Evolutionary conservation across 2,797 vertebrate species (phyloP), one percentile per base, ranked within the genome.

Genomic region (Gymnothorax reevesii): DNA sequence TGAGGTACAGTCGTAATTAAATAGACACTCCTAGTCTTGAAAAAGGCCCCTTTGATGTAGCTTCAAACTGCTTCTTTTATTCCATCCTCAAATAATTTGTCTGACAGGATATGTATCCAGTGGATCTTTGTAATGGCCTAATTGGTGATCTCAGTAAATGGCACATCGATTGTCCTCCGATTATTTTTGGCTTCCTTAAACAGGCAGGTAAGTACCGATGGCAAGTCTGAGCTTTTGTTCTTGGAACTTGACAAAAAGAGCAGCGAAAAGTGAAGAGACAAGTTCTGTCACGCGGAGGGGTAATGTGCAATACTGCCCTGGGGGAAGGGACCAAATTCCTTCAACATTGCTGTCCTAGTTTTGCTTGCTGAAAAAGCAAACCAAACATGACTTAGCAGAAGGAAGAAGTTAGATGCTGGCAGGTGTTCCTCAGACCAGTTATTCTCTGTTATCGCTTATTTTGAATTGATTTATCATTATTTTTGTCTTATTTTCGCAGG

Each of bases 401-500:
- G 10, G 33, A 75, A 2, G 4, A 7, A 33, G 27, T 73, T 73
- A 27, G 9, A 73, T 73, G 69, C 10, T 12, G n/a, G n/a, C 69
- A 5, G n/a, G 69, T 73, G n/a, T 73, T 12, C 25, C 33, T 7
- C 27, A 12, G 20, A 20, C 22, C 69, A 27, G 25, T 73, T 49
- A 42, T 75, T 27, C 27, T 12, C 3, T 4, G 10, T 4, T 12
- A 2, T 27, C 71, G 8, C 10, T 33, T 33, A 9, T 73, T 27
- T 25, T 9, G 0, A 64, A 64, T 17, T 4, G 0, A 64, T 66
- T 71, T 27, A 49, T 75, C 49, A 15, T 12, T 49, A 42, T 75
- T n/a, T 80, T 84, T 84, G 2, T 55, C 87, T 88, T 33, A 7
- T 54, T 79, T 17, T 5, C 17, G 87, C 93, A 99, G 98, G 86